Base-by-base conservation (phyloP, 1,140 invertebrate genomes). In the Zaprionus kolodkinae region DNA sequence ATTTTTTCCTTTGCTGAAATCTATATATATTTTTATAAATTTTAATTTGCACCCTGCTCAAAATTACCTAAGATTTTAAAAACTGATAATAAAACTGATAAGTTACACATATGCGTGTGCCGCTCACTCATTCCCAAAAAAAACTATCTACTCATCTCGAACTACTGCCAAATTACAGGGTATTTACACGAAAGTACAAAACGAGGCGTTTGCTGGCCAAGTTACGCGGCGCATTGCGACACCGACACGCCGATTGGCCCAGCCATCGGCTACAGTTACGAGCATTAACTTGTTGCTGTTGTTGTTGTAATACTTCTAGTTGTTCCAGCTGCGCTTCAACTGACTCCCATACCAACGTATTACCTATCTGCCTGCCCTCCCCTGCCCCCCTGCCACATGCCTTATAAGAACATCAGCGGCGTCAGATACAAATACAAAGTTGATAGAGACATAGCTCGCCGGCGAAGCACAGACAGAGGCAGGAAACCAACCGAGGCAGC, bases 161-260 rank as follows among this genome's bases (percentile, higher is more conserved):
- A 0, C 9, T 12, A 21, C 17, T 50, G 21, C 10, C 15, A 12
- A 76, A 15, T 2, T 3, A 67, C 36, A 63, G 70, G 61, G 64
- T 74, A 69, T 38, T 0, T 17, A 56, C 25, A 36, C 17, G 57
- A 54, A 56, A 43, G 33, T 54, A 65, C 73, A 72, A 56, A 71
- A 66, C 54, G 57, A 70, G 72, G 66, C 65, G 57, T 69, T 61
- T 38, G 71, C 65, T 36, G 36, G 27, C 48, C 21, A 72, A 76
- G 61, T 73, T 80, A 81, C 73, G 73, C 78, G 45, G 71, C 77
- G 81, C 78, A 84, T 81, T 84, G 81, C 81, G 65, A 79, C 72
- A 82, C 80, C 72, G 67, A 75, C 71, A 73, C 71, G 38, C 57
- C 56, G 57, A 60, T 68, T 68, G 71, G 71, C 64, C 71, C 71